Evolutionary conservation across 2,797 vertebrate genomes (phyloP).

Genomic region (Chiroxiphia lanceolata): DNA sequence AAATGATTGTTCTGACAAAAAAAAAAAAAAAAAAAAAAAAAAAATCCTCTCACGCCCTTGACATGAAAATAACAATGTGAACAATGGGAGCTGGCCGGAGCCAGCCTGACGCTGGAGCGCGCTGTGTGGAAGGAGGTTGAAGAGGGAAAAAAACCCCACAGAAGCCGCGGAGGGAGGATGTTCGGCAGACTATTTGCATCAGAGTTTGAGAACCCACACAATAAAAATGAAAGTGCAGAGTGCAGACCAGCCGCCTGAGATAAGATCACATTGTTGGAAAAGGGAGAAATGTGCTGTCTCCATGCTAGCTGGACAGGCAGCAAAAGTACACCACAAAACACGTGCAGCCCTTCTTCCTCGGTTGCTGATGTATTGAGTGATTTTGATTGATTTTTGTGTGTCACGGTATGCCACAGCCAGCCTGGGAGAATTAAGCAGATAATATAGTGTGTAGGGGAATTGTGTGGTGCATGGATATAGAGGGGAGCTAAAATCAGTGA

Average conservation of each 20-base stretch:
- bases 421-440: slow-evolving; percentile 21
- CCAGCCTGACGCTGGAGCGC: slow-evolving; percentile 27
- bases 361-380: neutral
- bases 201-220: slow-evolving; percentile 8
- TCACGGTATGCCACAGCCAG: neutral
- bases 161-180: slow-evolving; percentile 34
- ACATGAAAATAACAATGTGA: slow-evolving; percentile 55
- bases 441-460: neutral
- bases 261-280: slow-evolving; percentile 61
- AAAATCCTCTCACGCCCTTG: slow-evolving; percentile 51
- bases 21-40: neutral
- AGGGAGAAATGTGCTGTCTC: slow-evolving; percentile 17
- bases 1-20: slow-evolving; percentile 6
- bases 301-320: neutral
- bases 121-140: slow-evolving; percentile 3
- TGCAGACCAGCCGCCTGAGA: slow-evolving; percentile 11
- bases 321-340: neutral
- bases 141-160: neutral
- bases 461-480: rapidly evolving
- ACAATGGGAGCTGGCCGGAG: slow-evolving; percentile 58
- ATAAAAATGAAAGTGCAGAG: slow-evolving; percentile 44
- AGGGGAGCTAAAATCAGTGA: slow-evolving; percentile 1
- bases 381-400: slow-evolving; percentile 34
- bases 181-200: slow-evolving; percentile 56
- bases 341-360: neutral